phyloP scores from a whole-genome alignment of 2,113 vertebrate genomes.

The Phaethon lepturus region DNA sequence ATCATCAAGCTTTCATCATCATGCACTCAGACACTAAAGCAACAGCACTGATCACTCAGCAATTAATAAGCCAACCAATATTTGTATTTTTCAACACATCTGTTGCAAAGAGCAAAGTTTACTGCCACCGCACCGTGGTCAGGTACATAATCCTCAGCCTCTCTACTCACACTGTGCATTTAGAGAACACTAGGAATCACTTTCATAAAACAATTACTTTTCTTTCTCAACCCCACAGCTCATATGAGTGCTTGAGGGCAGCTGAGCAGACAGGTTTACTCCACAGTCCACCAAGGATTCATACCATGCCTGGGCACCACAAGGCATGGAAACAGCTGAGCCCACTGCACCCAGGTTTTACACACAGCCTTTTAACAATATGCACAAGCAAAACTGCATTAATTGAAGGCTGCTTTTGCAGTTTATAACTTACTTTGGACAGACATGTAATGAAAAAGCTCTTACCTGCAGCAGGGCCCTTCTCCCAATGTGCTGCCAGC shows the following conservation, averaged over 20 bases:
- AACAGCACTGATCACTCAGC: neutral
- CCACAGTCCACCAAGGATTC: neutral
- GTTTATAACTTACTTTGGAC: neutral
- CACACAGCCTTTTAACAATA: neutral
- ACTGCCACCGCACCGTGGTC: neutral
- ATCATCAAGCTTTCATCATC: neutral
- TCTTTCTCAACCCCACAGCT: neutral
- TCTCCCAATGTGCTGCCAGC: neutral
- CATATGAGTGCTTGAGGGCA: neutral
- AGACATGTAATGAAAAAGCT: accelerated
- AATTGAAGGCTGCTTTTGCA: neutral
- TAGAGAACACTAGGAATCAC: neutral
- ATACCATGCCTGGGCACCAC: accelerated
- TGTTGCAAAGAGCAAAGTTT: neutral
- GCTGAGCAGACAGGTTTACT: neutral
- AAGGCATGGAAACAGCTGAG: neutral
- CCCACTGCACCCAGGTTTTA: neutral
- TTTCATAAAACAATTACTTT: neutral
- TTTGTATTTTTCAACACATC: neutral
- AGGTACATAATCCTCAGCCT: neutral
- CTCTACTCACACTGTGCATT: neutral
- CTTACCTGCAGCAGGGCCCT: neutral
- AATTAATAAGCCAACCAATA: neutral
- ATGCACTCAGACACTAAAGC: neutral
- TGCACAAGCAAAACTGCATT: neutral